Evolutionary conservation across 2,113 vertebrate species (phyloP), one percentile per base, ranked within the genome.

Genomic region (Pavo muticus): DNA sequence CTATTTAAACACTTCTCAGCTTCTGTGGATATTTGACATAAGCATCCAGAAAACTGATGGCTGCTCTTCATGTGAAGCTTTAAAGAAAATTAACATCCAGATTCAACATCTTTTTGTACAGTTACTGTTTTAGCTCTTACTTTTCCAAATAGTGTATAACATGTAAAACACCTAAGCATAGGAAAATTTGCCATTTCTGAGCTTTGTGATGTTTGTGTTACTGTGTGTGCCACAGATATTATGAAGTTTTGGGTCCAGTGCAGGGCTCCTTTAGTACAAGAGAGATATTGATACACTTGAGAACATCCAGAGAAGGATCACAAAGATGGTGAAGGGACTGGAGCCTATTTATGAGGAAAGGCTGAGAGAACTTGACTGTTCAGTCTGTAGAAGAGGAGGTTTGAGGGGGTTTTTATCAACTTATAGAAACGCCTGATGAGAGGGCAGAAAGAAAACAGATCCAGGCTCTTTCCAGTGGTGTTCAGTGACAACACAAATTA

Each of bases 261-360:
- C 5, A 52, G 6, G 27, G 6, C 6, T 81, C 12, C 6, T 48
- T 21, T 35, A 40, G 14, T 37, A 45, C 6, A 60, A 69, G 32
- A 59, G 57, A 37, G 4, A 37, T 3, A 54, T 4, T 4, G n/a
- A 21, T 18, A 59, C 45, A 30, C 14, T 54, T 35, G 14, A 73
- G 20, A 52, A 4, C 20, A 42, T 24, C 5, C 11, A 17, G 17
- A 14, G 4, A 2, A 14, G 3, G 2, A 14, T 7, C 15, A 17
- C 1, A 17, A 42, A 57, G 25, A 30, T 29, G 10, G 44, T 24
- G 25, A 65, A 56, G 6, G 35, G 2, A 35, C 11, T 14, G 61
- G 18, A 23, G 4, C 20, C 18, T 16, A 6, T n/a, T 7, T 64
- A 35, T 29, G 40, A 75, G 27, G 27, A 67, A 29, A 50, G 72